phyloP scores from a whole-genome alignment of 2,888 invertebrate genomes.

The Parasteatoda lunata region DNA sequence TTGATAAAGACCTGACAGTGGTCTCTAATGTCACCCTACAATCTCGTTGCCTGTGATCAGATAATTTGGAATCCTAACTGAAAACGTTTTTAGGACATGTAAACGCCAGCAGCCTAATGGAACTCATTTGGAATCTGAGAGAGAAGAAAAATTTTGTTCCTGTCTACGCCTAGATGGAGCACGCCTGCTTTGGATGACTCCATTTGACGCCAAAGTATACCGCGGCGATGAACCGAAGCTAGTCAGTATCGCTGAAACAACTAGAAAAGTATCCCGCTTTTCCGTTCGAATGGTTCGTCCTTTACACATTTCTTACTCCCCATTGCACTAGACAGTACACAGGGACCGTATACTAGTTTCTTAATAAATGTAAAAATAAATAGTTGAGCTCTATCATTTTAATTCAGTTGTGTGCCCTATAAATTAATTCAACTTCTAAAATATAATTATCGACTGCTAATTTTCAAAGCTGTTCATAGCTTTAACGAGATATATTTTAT shows the following conservation, averaged over 20 bases:
- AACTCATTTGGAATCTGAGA: slow-evolving; percentile 9
- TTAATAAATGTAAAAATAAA: no score
- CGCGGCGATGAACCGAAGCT: slow-evolving; percentile 13
- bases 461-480: no score
- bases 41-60: not conserved
- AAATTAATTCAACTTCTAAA: no score
- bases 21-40: not conserved
- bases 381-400: no score
- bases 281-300: slow-evolving; percentile 32
- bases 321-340: not conserved
- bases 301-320: slow-evolving; percentile 22
- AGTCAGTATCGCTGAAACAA: slow-evolving; percentile 6
- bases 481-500: no score
- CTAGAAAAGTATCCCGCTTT: slow-evolving; percentile 32
- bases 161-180: slow-evolving; percentile 10
- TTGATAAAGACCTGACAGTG: not conserved
- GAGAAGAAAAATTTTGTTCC: not conserved
- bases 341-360: slow-evolving; percentile 2
- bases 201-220: slow-evolving; percentile 22
- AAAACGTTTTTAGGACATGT: not conserved
- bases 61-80: not conserved
- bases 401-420: no score
- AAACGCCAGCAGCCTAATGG: slow-evolving; percentile 1
- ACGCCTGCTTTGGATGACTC: slow-evolving; percentile 33
- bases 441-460: no score